A percentile compares a stretch with the other conserved stretches of the same genome.
Evolutionary conservation across 2,888 invertebrate species (phyloP).

Genomic region (Punctoribates punctum): DNA sequence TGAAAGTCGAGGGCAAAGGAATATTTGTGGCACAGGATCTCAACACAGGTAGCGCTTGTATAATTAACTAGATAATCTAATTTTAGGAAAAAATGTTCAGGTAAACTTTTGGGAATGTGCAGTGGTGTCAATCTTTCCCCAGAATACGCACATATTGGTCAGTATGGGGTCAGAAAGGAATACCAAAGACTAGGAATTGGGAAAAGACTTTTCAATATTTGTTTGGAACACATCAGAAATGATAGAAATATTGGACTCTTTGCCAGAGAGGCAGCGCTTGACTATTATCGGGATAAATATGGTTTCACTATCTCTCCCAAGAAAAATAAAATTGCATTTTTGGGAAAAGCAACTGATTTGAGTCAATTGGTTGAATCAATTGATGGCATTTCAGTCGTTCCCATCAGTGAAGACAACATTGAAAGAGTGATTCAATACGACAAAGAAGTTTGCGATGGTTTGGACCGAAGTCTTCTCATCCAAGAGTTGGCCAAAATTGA

Average conservation of each 20-base stretch:
- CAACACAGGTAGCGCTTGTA: not conserved
- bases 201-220: constrained; percentile 42
- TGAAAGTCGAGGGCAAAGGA: not conserved
- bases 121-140: constrained; percentile 30
- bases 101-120: not conserved
- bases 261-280: constrained; percentile 43
- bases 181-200: constrained; percentile 45
- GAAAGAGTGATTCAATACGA: constrained; percentile 24
- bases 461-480: not conserved
- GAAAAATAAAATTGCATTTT: not conserved
- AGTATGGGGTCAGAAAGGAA: constrained; percentile 42
- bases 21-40: not conserved
- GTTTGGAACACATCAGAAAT: constrained; percentile 42
- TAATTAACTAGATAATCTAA: not conserved
- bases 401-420: constrained; percentile 17
- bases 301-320: constrained; percentile 42
- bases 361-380: not conserved
- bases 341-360: not conserved
- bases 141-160: constrained; percentile 44
- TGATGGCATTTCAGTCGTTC: not conserved
- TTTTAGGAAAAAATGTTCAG: not conserved
- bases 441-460: constrained; percentile 3
- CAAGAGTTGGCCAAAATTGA: constrained; percentile 14
- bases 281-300: not conserved
- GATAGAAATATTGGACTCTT: constrained; percentile 41